Base-by-base conservation (phyloP, 2,888 invertebrate genomes). In the Anoplius nigerrimus region DNA sequence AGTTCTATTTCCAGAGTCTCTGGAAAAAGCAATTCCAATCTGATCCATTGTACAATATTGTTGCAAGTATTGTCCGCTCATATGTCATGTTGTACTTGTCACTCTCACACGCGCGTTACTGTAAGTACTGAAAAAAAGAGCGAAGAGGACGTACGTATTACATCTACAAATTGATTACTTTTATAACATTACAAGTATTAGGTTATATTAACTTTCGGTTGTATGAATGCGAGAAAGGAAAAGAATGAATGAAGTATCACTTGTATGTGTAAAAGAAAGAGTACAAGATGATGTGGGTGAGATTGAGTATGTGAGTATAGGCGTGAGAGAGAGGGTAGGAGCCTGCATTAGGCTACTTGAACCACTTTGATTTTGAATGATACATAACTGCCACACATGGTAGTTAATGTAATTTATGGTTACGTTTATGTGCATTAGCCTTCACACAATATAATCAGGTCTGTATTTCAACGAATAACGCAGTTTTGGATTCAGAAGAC, bases 1-100 rank as follows among this genome's bases (percentile, higher is more conserved):
- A 87, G 85, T 87, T 87, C 87, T 88, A 88, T 88, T 89, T 89
- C 88, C 89, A 88, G 89, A 88, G 87, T 88, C 87, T 89, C 89
- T 89, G 89, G 88, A 89, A 88, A 88, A 88, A 85, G 87, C 88
- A 87, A 87, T 87, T 87, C 86, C 87, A 86, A 88, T 86, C 86
- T 84, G 84, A 86, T 84, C 86, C 83, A 84, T 86, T 87, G 87
- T 88, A 87, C 87, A 87, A 88, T 87, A 87, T 87, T 84, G 82
- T 87, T 86, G 85, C 84, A 84, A 87, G 84, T 87, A 87, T 87
- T 87, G 86, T 88, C 86, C 84, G 84, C 85, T 86, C 84, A 83
- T 88, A 86, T 86, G 83, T 87, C 83, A 85, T 79, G 79, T 85
- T 82, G 86, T 87, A 87, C 86, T 88, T 88, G 87, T 88, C 84